Conservation (phyloP, 1,140 invertebrate species). For the Oncopeltus fasciatus region DNA sequence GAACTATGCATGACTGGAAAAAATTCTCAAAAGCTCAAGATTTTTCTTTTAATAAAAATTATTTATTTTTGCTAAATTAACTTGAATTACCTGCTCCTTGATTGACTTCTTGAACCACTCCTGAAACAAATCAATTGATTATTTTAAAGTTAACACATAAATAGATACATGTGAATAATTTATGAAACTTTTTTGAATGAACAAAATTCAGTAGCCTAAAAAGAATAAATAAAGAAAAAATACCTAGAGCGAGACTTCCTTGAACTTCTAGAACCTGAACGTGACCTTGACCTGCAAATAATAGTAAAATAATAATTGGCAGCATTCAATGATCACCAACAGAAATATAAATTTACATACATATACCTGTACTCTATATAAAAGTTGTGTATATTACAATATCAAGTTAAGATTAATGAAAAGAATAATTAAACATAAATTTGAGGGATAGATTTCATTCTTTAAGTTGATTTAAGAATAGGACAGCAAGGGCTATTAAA, state of each 20-base stretch:
- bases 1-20: too few species aligned
- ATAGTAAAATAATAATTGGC: not conserved
- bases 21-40: too few species aligned
- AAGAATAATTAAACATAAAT: not conserved
- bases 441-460: not conserved
- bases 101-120: not conserved
- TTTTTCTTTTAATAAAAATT: too few species aligned
- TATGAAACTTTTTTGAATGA: too few species aligned
- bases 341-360: not conserved
- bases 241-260: slow-evolving; percentile 21
- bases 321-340: not conserved
- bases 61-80: not conserved
- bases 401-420: not conserved
- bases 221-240: too few species aligned
- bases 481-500: too few species aligned
- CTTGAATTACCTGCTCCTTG: not conserved
- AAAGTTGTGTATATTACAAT: not conserved
- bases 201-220: too few species aligned
- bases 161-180: too few species aligned
- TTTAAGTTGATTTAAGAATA: not conserved
- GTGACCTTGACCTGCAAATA: slow-evolving; percentile 9
- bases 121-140: not conserved
- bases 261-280: slow-evolving; percentile 28
- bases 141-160: too few species aligned
- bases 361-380: not conserved